phyloP scores from a whole-genome alignment of 2,113 vertebrate genomes.

The Ptilonorhynchus violaceus region DNA sequence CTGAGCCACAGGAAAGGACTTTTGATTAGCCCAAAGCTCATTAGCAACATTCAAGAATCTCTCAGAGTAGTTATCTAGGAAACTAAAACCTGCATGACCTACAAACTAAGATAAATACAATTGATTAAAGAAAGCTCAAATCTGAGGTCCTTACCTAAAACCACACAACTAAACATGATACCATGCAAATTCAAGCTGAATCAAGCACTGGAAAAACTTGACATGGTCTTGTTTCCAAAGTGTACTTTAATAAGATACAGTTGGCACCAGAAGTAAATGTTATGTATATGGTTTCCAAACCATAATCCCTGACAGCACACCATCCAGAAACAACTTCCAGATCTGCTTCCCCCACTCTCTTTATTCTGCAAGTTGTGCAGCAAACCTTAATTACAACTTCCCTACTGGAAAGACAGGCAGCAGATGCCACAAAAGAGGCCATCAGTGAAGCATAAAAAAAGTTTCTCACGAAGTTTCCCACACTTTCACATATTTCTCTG shows the following conservation, averaged over 20 bases:
- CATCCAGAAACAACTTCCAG: neutral
- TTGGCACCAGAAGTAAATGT: neutral
- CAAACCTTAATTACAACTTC: neutral
- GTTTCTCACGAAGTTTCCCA: neutral
- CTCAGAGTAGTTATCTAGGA: neutral
- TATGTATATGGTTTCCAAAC: neutral
- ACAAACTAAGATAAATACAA: neutral
- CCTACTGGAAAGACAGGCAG: neutral
- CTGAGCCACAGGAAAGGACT: neutral
- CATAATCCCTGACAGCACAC: neutral
- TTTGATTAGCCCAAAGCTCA: slow-evolving; percentile 43
- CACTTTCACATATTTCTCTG: neutral
- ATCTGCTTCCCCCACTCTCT: neutral
- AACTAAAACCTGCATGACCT: slow-evolving; percentile 31
- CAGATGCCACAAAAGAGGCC: neutral
- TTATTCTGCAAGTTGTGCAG: neutral
- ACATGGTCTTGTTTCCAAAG: neutral
- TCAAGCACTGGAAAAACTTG: neutral
- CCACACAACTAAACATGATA: neutral
- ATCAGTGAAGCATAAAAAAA: neutral
- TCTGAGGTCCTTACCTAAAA: neutral
- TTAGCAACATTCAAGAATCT: slow-evolving; percentile 13
- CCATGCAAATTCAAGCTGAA: neutral
- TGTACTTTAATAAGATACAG: neutral
- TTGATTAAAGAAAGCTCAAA: neutral